Conservation (phyloP, 92 coral and sea anemone genomes). For the Palythoa caribaeorum region DNA sequence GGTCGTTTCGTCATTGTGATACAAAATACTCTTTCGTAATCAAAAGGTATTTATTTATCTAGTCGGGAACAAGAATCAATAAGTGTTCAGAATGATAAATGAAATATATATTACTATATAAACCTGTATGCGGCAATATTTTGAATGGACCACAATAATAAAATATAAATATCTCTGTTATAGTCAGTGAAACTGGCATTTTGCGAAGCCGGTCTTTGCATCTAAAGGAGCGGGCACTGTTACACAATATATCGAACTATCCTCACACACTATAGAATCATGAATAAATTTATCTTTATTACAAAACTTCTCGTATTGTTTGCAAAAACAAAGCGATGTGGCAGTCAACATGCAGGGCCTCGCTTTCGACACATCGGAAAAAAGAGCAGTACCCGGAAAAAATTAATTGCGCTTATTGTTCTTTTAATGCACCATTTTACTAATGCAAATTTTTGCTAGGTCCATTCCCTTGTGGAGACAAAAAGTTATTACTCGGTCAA, state of each 20-base stretch:
- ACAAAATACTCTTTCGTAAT: background rate
- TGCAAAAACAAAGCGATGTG: background rate
- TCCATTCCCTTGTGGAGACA: no score
- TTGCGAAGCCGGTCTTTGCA: constrained; percentile 27
- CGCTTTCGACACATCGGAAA: background rate
- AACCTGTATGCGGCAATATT: background rate
- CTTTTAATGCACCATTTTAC: no score
- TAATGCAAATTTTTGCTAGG: no score
- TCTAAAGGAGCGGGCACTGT: background rate
- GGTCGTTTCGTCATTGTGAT: background rate
- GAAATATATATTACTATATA: background rate
- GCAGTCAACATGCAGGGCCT: no score
- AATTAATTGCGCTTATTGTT: no score
- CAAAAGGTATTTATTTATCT: background rate
- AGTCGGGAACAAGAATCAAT: background rate
- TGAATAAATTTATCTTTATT: constrained; percentile 13
- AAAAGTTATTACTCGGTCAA: no score
- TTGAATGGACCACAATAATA: background rate
- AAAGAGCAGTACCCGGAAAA: background rate
- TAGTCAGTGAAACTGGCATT: background rate
- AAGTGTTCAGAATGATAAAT: background rate
- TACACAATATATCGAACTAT: background rate
- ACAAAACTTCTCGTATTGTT: background rate
- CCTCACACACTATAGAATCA: background rate
- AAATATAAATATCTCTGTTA: background rate